These are phyloP conservation scores for Fopius arisanus DNA, from an alignment of 1,140 invertebrate species.

Conservation along the genomic window DNA sequence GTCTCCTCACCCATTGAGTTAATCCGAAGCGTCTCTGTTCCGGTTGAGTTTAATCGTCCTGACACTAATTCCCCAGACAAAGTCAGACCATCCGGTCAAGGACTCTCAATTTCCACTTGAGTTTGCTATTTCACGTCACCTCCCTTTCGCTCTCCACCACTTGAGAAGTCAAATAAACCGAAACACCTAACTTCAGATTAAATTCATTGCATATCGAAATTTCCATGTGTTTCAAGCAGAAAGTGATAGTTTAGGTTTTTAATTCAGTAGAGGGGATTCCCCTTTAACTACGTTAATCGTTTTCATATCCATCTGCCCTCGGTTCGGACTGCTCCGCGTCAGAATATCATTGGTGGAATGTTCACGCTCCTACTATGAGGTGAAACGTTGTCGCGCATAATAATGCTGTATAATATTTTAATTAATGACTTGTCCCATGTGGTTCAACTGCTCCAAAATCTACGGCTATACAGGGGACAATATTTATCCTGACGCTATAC, in stretches of 20 bases:
- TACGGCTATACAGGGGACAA: slow-evolving; percentile 9
- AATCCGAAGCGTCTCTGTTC: background rate
- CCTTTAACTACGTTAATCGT: background rate
- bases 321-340: background rate
- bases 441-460: slow-evolving; percentile 2
- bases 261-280: background rate
- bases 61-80: slow-evolving; percentile 6
- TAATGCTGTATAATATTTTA: slow-evolving; percentile 21
- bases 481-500: slow-evolving; percentile 2
- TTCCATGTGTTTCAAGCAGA: no score
- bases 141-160: background rate
- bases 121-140: background rate
- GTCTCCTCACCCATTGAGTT: background rate
- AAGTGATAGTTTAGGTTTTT: no score
- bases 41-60: slow-evolving; percentile 3
- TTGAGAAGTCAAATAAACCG: background rate
- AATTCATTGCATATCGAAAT: no score
- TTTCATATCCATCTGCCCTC: background rate
- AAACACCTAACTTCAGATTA: no score
- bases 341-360: background rate
- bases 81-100: slow-evolving; percentile 8
- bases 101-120: background rate
- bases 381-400: slow-evolving; percentile 17
- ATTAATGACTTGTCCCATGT: slow-evolving; percentile 15
- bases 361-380: background rate